Percentiles rank a stretch among this genome's conserved stretches.
Conservation (phyloP, 2,888 invertebrate genomes). For the Agrochola circellaris region DNA sequence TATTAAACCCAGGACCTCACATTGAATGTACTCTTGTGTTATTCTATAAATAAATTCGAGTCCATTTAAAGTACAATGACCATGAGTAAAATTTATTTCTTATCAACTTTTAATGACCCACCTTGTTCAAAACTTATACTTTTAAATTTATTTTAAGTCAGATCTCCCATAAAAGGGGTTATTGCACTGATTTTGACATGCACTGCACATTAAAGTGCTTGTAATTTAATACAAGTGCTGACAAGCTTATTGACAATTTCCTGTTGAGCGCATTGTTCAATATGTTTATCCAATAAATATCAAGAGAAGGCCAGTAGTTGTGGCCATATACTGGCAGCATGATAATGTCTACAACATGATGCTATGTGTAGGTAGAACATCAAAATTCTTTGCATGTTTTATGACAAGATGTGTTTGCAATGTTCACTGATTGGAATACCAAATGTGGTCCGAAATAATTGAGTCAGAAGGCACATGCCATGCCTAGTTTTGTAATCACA, state of each 20-base stretch:
- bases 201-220: slow-evolving; percentile 64
- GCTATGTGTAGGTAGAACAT: slow-evolving; percentile 59
- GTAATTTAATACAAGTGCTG: slow-evolving; percentile 77
- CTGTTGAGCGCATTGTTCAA: slow-evolving; percentile 83
- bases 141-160: neutral
- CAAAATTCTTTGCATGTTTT: slow-evolving; percentile 71
- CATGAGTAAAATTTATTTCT: slow-evolving; percentile 42
- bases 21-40: neutral
- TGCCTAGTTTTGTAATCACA: slow-evolving; percentile 61
- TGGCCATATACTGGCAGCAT: slow-evolving; percentile 48
- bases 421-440: slow-evolving; percentile 75
- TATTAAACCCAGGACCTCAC: neutral
- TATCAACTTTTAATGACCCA: slow-evolving; percentile 29
- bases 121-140: slow-evolving; percentile 26
- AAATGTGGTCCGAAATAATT: slow-evolving; percentile 72
- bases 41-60: slow-evolving; percentile 16
- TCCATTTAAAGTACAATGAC: slow-evolving; percentile 22
- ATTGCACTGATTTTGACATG: slow-evolving; percentile 74
- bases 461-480: slow-evolving; percentile 69
- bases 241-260: slow-evolving; percentile 87
- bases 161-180: slow-evolving; percentile 65
- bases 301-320: slow-evolving; percentile 69
- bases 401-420: slow-evolving; percentile 71
- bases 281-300: slow-evolving; percentile 84
- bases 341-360: slow-evolving; percentile 50